Percentiles rank a stretch among this genome's conserved stretches.
These are phyloP conservation scores for Steromphala cineraria DNA, from an alignment of 2,888 invertebrate species.

Conservation along the genomic window DNA sequence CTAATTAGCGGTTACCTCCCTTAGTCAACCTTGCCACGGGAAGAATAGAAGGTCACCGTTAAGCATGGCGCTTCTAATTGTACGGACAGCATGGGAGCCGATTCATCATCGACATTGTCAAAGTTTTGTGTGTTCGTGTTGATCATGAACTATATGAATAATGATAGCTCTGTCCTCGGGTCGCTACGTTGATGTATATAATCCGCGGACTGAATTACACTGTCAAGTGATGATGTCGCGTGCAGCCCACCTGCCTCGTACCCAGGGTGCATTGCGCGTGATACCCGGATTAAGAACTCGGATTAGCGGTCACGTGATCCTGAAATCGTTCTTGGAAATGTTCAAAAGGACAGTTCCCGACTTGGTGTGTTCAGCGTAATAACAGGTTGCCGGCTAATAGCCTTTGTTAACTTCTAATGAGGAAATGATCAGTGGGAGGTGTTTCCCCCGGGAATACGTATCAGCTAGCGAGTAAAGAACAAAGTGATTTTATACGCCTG, in stretches of 20 bases:
- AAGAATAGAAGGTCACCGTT: background rate
- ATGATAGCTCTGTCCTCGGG: background rate
- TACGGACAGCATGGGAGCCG: background rate
- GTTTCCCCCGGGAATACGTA: no score
- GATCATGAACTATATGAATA: background rate
- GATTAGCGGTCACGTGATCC: background rate
- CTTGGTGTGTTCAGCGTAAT: background rate
- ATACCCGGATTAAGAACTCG: background rate
- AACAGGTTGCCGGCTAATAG: background rate
- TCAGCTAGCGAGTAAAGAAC: no score
- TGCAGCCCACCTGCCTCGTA: constrained; percentile 6
- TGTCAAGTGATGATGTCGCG: background rate
- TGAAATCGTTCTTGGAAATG: background rate
- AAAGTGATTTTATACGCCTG: no score
- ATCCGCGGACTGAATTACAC: background rate
- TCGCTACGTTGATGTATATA: background rate
- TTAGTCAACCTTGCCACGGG: background rate
- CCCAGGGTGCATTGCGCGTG: background rate
- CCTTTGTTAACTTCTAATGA: constrained; percentile 2
- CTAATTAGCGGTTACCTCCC: constrained; percentile 21
- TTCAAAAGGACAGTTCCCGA: background rate
- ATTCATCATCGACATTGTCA: constrained; percentile 12
- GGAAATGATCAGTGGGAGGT: background rate
- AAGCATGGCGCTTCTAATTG: background rate
- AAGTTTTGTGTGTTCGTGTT: background rate